phyloP scores from a whole-genome alignment of 1,140 invertebrate genomes.

The Odontomachus brunneus region DNA sequence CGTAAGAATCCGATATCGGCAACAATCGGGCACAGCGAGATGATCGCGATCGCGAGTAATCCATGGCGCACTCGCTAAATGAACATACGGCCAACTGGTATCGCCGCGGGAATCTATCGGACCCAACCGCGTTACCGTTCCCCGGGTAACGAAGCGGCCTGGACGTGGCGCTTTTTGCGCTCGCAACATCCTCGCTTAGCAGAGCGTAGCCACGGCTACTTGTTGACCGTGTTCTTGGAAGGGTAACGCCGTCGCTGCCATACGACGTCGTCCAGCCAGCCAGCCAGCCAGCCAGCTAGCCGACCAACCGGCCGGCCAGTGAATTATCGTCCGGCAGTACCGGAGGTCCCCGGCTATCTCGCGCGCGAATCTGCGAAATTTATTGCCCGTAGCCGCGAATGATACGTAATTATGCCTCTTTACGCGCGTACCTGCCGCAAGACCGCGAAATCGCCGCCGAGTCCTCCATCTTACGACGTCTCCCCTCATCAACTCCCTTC shows the following conservation, averaged over 20 bases:
- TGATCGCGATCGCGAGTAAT: slow-evolving; percentile 11
- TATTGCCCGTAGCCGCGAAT: slow-evolving; percentile 80
- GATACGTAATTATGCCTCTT: slow-evolving; percentile 82
- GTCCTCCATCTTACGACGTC: too few species aligned
- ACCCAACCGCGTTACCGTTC: slow-evolving; percentile 16
- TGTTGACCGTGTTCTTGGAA: slow-evolving; percentile 78
- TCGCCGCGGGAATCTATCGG: neutral
- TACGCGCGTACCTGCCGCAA: slow-evolving; percentile 52
- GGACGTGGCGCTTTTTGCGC: slow-evolving; percentile 72
- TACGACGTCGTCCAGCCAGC: slow-evolving; percentile 30
- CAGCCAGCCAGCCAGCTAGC: too few species aligned
- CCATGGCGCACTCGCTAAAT: neutral
- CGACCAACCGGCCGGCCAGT: slow-evolving; percentile 51
- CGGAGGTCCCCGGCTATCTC: slow-evolving; percentile 75
- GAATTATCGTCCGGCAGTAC: slow-evolving; percentile 78
- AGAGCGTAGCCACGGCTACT: slow-evolving; percentile 77
- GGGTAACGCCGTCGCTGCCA: slow-evolving; percentile 61
- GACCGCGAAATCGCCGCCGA: slow-evolving; percentile 39
- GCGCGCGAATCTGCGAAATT: slow-evolving; percentile 79
- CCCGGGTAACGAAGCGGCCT: slow-evolving; percentile 61
- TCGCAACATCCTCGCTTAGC: slow-evolving; percentile 61
- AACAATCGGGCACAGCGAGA: too few species aligned
- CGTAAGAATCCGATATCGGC: too few species aligned
- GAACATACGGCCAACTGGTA: slow-evolving; percentile 12
- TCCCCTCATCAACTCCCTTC: too few species aligned